Conservation (phyloP, 1,140 invertebrate genomes). For the Scaptomyza montana region DNA sequence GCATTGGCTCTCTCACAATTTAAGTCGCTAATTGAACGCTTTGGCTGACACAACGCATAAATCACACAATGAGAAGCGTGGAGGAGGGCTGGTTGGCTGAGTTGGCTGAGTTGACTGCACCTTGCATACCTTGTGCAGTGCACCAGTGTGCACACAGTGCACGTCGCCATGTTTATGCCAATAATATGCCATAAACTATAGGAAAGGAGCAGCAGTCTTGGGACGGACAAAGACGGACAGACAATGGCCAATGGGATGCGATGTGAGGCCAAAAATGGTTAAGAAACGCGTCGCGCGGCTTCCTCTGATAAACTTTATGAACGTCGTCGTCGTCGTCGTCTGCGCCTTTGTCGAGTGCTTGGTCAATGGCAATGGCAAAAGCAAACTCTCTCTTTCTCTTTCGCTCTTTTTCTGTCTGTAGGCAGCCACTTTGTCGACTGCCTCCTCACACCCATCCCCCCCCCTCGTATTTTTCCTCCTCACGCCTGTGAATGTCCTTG, state of each 20-base stretch:
- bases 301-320: slow-evolving; percentile 79
- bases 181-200: slow-evolving; percentile 83
- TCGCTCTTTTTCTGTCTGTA: slow-evolving; percentile 37
- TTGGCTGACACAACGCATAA: slow-evolving; percentile 80
- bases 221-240: neutral
- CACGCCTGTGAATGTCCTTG: slow-evolving; percentile 37
- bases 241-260: slow-evolving; percentile 53
- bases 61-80: slow-evolving; percentile 59
- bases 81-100: neutral
- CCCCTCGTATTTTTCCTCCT: neutral
- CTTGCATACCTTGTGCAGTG: slow-evolving; percentile 55
- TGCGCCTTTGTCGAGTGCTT: neutral
- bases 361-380: slow-evolving; percentile 45
- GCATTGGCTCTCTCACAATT: slow-evolving; percentile 58
- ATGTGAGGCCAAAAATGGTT: slow-evolving; percentile 59
- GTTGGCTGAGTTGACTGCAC: slow-evolving; percentile 54
- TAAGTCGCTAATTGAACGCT: slow-evolving; percentile 83
- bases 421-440: slow-evolving; percentile 71
- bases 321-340: slow-evolving; percentile 34
- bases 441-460: no score
- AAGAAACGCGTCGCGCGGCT: slow-evolving; percentile 51
- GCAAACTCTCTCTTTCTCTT: slow-evolving; percentile 4
- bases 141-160: slow-evolving; percentile 30
- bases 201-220: slow-evolving; percentile 51
- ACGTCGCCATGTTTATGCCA: slow-evolving; percentile 81